Evolutionary conservation across 2,113 vertebrate species (phyloP), one percentile per base, ranked within the genome.

Genomic region (Aythya baeri): DNA sequence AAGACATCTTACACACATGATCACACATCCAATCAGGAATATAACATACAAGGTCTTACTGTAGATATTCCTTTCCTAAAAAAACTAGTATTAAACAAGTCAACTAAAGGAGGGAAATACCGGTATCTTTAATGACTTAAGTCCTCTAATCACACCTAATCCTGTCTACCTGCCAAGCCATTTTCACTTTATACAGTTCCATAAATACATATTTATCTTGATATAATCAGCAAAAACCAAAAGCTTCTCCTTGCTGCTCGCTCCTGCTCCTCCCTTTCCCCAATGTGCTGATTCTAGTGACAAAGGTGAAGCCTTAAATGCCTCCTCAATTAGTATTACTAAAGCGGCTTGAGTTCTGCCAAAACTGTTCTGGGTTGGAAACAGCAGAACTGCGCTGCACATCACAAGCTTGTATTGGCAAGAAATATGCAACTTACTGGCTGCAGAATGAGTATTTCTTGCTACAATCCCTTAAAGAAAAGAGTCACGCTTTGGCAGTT

Each of bases 271-370:
- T 89, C 75, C 93, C 76, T 94, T 76, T 93, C 92, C 52, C 62
- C 83, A 76, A 38, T 0, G 5, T 4, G 52, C 32, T 12, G 1
- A 91, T 80, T 79, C 31, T 58, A 85, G 84, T 77, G 74, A 91
- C 58, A 63, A 89, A 94, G 58, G 49, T 34, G 91, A 96, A 97
- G 80, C n/a, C 43, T 71, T 34, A 86, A 92, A 82, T 59, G 63
- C 22, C 58, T 92, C 94, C 89, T 77, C 77, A 91, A 43, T 87
- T 91, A 61, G 17, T 34, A 72, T 61, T 91, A 95, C 52, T 76
- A 77, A 83, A 92, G 78, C n/a, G 70, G 52, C 55, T 57, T 25
- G 54, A 80, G 41, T 65, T 92, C 81, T 79, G 58, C 57, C 91
- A 93, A 36, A 95, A 79, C 31, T 27, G 65, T 73, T 70, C 80